Percentiles rank a stretch among this genome's conserved stretches.
Conservation (phyloP, 2,113 vertebrate genomes). For the Circaetus gallicus region DNA sequence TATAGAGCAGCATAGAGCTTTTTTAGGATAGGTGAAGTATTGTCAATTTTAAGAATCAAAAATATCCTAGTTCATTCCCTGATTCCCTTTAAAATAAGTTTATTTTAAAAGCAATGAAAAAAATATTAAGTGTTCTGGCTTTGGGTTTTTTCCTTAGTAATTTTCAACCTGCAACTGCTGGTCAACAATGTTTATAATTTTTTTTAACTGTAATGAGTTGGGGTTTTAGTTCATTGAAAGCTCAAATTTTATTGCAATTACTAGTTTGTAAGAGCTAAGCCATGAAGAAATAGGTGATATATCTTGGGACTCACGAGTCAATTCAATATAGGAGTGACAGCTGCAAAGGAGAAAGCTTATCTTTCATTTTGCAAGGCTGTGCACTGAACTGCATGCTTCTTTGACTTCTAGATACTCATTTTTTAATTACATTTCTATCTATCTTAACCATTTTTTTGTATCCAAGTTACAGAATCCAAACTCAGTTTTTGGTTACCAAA, state of each 20-base stretch:
- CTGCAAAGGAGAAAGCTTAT: background rate
- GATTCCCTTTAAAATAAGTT: background rate
- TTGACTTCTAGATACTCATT: background rate
- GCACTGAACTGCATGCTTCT: background rate
- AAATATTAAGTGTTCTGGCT: background rate
- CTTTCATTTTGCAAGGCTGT: background rate
- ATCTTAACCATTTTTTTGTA: background rate
- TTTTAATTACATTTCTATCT: background rate
- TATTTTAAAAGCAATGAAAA: background rate
- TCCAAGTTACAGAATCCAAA: background rate
- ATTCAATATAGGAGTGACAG: background rate
- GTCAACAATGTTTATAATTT: background rate
- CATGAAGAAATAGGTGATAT: background rate
- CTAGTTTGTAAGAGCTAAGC: background rate
- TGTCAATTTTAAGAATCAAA: background rate
- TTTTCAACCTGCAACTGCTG: background rate
- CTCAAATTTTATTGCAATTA: background rate
- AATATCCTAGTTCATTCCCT: background rate
- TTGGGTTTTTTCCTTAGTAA: background rate
- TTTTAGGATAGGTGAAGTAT: background rate
- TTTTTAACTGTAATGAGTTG: background rate
- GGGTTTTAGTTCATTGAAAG: background rate
- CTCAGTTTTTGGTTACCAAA: background rate
- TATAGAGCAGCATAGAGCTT: background rate
- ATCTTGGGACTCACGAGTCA: background rate